A percentile compares a stretch with the other conserved stretches of the same genome.
These are phyloP conservation scores for Leptinotarsa lineolata DNA, from an alignment of 1,140 invertebrate genomes.

Conservation along the genomic window DNA sequence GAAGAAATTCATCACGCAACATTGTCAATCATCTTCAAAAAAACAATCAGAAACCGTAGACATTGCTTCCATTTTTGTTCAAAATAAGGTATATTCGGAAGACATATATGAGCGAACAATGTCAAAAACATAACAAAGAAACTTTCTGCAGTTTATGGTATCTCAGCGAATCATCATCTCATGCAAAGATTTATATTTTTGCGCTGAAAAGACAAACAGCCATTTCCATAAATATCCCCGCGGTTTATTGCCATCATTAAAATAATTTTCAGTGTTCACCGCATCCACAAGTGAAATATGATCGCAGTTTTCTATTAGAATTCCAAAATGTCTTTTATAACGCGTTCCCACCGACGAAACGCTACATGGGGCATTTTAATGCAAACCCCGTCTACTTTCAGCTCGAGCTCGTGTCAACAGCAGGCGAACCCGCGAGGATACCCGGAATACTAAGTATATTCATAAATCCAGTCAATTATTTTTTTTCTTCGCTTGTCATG, in stretches of 20 bases:
- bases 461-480: conserved; percentile 29
- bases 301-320: conserved; percentile 40
- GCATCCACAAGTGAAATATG: conserved; percentile 40
- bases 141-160: neutral
- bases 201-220: conserved; percentile 40
- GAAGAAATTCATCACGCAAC: no score
- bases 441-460: conserved; percentile 34
- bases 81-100: no score
- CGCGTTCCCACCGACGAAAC: conserved; percentile 20
- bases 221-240: conserved; percentile 42
- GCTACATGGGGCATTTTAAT: conserved; percentile 40
- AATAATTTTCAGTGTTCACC: conserved; percentile 48
- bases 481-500: conserved; percentile 11
- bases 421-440: conserved; percentile 20
- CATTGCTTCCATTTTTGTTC: no score
- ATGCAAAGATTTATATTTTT: conserved; percentile 14
- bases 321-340: conserved; percentile 42
- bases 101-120: no score
- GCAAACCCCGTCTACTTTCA: conserved; percentile 28
- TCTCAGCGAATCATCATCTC: neutral
- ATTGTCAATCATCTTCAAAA: no score
- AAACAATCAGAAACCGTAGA: no score
- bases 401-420: conserved; percentile 23
- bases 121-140: neutral
- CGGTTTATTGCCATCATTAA: conserved; percentile 49